Conservation (phyloP, 35 echinoderm and acorn worm species). For the Ophiothrix spiculata region DNA sequence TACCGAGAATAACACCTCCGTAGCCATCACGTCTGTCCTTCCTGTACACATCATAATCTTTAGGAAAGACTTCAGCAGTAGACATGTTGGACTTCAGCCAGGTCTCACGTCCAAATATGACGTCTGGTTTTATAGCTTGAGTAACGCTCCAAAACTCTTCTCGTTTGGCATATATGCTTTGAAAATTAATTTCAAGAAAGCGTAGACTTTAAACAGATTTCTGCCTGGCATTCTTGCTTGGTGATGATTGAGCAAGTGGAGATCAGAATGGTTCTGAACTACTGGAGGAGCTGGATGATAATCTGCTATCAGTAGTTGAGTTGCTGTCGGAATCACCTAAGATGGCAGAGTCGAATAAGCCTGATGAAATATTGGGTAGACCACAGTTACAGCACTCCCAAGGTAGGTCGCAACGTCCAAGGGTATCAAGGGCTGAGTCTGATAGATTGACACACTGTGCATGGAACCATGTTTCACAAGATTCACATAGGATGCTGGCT, state of each 20-base stretch:
- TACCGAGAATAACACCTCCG: constrained; percentile 26
- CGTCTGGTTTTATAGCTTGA: constrained; percentile 17
- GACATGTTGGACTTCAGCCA: constrained; percentile 25
- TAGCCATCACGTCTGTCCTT: constrained; percentile 37
- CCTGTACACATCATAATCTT: constrained; percentile 11
- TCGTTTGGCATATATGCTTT: constrained; percentile 27
- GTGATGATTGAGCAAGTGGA: no score
- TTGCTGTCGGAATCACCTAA: no score
- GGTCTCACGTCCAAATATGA: constrained; percentile 41
- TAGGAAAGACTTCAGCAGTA: constrained; percentile 6
- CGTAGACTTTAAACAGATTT: no score
- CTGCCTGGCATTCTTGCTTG: no score
- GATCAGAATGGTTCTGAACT: no score
- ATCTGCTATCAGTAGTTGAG: no score
- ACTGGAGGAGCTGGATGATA: no score
- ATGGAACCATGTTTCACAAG: constrained; percentile 26
- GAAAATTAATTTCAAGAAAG: constrained; percentile 40
- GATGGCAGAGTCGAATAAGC: neutral
- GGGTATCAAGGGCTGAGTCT: neutral
- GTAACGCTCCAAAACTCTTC: constrained; percentile 31
- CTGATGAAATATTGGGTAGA: neutral
- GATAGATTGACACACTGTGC: constrained; percentile 11
- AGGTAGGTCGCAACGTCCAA: constrained; percentile 21
- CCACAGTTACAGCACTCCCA: neutral
- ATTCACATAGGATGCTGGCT: constrained; percentile 40